These are phyloP conservation scores for Henicopernis longicauda DNA, from an alignment of 2,113 vertebrate genomes.

Conservation along the genomic window DNA sequence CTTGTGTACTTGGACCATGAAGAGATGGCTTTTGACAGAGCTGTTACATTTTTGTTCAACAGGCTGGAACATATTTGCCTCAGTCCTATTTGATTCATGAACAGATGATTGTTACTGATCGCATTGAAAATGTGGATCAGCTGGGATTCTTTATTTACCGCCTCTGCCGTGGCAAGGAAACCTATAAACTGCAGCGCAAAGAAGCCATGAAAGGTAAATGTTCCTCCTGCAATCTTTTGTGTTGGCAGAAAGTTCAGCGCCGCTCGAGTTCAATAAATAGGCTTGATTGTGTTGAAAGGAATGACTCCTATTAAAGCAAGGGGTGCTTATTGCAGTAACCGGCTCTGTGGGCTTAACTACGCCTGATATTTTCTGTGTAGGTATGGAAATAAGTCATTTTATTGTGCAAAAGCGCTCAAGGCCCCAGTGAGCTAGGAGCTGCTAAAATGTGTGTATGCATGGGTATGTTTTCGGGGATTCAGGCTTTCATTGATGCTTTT, in stretches of 20 bases:
- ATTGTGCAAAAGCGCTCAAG: not conserved
- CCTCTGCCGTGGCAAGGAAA: constrained; percentile 88
- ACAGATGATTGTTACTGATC: constrained; percentile 96
- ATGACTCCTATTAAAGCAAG: not conserved
- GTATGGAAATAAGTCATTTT: not conserved
- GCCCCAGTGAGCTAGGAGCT: not conserved
- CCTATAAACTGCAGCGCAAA: constrained; percentile 87
- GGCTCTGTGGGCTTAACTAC: not conserved
- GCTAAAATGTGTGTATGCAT: not conserved
- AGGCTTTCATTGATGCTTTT: not conserved
- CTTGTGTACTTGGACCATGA: not conserved
- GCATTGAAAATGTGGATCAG: constrained; percentile 85
- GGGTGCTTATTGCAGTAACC: not conserved
- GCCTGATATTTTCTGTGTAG: not conserved
- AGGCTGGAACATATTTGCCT: constrained; percentile 95
- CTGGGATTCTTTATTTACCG: constrained; percentile 88
- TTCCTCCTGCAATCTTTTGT: not conserved
- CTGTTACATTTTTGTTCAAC: not conserved
- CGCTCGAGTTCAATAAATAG: not conserved
- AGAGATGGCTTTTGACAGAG: not conserved
- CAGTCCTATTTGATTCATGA: constrained; percentile 93
- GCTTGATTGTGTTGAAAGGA: not conserved
- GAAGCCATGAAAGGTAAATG: constrained; percentile 80
- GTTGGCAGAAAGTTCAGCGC: not conserved
- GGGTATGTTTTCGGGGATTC: not conserved